Percentiles rank a stretch among this genome's conserved stretches.
phyloP scores from a whole-genome alignment of 2,888 invertebrate species.

The Sinopyrophorus schimmeli region DNA sequence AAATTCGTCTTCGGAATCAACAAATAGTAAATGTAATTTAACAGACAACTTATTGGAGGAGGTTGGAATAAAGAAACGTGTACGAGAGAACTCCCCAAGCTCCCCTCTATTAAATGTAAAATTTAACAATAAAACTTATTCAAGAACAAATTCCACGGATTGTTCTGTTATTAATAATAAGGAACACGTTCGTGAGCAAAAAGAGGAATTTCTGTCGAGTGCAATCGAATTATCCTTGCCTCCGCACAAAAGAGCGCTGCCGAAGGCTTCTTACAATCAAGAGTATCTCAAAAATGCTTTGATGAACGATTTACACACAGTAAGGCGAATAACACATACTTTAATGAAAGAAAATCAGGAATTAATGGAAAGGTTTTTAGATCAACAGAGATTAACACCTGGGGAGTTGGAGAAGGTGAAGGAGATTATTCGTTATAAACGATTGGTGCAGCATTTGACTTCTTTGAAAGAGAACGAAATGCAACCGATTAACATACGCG shows the following conservation, averaged over 20 bases:
- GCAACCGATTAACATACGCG: no score
- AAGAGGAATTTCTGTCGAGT: slow-evolving; percentile 18
- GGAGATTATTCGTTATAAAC: slow-evolving; percentile 34
- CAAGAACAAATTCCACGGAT: slow-evolving; percentile 1
- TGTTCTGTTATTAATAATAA: no score
- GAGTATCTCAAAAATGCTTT: slow-evolving; percentile 21
- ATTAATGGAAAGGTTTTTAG: slow-evolving; percentile 32
- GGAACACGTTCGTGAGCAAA: no score
- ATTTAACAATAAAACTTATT: slow-evolving; percentile 25
- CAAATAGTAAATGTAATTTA: slow-evolving; percentile 2
- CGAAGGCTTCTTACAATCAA: slow-evolving; percentile 14
- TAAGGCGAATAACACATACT: slow-evolving; percentile 16
- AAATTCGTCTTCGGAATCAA: slow-evolving; percentile 4
- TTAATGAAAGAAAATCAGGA: slow-evolving; percentile 26
- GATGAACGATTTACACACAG: slow-evolving; percentile 20
- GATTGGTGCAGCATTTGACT: slow-evolving; percentile 25
- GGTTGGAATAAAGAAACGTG: neutral
- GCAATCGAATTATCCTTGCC: slow-evolving; percentile 27
- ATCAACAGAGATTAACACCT: slow-evolving; percentile 25
- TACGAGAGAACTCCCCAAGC: slow-evolving; percentile 8
- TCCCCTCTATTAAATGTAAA: slow-evolving; percentile 24
- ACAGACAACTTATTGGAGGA: slow-evolving; percentile 12
- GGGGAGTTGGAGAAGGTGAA: slow-evolving; percentile 32
- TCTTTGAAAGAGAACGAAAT: slow-evolving; percentile 14
- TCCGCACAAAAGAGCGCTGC: slow-evolving; percentile 17